Percentiles rank a stretch among this genome's conserved stretches.
phyloP scores from a whole-genome alignment of 2,113 vertebrate species.

The Nanorana parkeri region DNA sequence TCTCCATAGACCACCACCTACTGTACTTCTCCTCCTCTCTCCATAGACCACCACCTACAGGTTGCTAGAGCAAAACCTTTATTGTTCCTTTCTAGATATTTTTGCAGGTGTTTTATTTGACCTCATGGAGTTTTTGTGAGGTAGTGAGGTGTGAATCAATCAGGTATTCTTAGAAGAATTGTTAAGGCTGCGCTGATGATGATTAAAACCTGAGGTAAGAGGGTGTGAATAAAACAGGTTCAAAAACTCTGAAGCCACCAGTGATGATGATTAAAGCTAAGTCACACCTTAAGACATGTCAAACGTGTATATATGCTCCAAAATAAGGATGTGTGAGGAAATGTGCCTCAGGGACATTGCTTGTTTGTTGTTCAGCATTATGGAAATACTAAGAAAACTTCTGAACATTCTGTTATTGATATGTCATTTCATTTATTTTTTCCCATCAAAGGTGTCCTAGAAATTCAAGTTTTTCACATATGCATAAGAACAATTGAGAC shows the following conservation, averaged over 20 bases:
- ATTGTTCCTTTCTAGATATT: no score
- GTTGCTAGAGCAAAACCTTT: no score
- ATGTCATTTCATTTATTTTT: neutral
- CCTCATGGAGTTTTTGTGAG: no score
- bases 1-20: no score
- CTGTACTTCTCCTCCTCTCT: no score
- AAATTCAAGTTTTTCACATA: no score
- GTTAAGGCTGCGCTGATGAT: no score
- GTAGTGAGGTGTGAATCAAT: no score
- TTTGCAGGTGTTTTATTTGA: no score
- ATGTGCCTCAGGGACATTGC: neutral
- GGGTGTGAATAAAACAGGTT: neutral
- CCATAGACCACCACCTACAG: no score
- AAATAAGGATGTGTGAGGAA: neutral
- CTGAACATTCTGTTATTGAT: constrained; percentile 18
- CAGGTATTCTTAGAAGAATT: no score
- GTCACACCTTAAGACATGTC: constrained; percentile 14
- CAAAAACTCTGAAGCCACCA: neutral
- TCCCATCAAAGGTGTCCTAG: neutral
- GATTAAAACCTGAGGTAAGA: neutral
- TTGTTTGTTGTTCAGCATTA: neutral
- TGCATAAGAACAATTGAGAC: no score
- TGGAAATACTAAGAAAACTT: constrained; percentile 10
- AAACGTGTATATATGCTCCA: neutral
- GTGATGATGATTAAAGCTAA: neutral